These are phyloP conservation scores for Eristalis arbustorum DNA, from an alignment of 2,888 invertebrate genomes.

Conservation along the genomic window DNA sequence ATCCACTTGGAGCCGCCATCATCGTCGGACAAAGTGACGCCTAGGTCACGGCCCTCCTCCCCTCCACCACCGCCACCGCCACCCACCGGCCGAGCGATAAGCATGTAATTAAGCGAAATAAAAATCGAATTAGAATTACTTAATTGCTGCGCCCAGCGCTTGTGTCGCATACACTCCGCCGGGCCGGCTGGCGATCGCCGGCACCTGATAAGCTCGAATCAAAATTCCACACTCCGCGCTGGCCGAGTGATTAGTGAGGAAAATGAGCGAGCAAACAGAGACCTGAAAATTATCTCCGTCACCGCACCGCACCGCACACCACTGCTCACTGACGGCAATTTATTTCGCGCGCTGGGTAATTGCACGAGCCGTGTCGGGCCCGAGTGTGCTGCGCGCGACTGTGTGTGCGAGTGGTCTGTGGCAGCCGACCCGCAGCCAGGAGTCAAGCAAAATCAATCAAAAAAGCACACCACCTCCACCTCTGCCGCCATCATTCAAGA, in stretches of 20 bases:
- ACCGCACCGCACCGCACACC: slow-evolving; percentile 22
- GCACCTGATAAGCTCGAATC: slow-evolving; percentile 62
- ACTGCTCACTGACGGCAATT: slow-evolving; percentile 36
- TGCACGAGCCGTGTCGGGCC: slow-evolving; percentile 13
- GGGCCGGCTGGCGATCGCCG: slow-evolving; percentile 31
- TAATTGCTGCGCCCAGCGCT: slow-evolving; percentile 34
- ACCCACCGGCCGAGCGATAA: not conserved
- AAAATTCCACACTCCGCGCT: slow-evolving; percentile 61
- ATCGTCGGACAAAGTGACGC: slow-evolving; percentile 30
- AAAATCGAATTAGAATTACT: slow-evolving; percentile 58
- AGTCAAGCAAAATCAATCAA: slow-evolving; percentile 69
- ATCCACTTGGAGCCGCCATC: slow-evolving; percentile 10
- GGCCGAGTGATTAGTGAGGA: slow-evolving; percentile 34
- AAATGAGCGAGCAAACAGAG: slow-evolving; percentile 34
- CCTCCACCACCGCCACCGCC: not conserved
- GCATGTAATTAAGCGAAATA: slow-evolving; percentile 44
- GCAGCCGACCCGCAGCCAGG: slow-evolving; percentile 58
- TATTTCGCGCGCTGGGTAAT: slow-evolving; percentile 51
- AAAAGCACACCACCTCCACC: slow-evolving; percentile 38
- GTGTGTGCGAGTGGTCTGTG: not conserved
- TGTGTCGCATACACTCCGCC: slow-evolving; percentile 34
- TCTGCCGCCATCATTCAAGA: not conserved
- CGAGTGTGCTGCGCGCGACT: not conserved
- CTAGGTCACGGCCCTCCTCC: not conserved
- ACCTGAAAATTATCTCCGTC: slow-evolving; percentile 27